A percentile compares a stretch with the other conserved stretches of the same genome.
Evolutionary conservation across 2,113 vertebrate species (phyloP).

Genomic region (Actenoides lindsayi): DNA sequence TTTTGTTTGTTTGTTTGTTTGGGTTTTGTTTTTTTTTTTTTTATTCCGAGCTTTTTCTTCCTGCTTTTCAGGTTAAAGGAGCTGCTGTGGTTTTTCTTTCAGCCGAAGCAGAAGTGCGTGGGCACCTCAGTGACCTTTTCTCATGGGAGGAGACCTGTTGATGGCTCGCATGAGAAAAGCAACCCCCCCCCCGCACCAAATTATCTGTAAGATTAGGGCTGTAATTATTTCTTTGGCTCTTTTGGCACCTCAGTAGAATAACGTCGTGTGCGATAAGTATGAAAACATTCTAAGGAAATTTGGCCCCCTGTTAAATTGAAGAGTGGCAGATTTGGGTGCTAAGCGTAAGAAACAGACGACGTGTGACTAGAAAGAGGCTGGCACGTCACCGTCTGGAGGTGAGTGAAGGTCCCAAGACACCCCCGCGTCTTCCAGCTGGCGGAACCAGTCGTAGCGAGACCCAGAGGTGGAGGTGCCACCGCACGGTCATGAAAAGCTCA

Average conservation of each 20-base stretch:
- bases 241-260: not conserved
- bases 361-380: not conserved
- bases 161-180: not conserved
- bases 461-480: not conserved
- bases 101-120: not conserved
- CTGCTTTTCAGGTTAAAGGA: not conserved
- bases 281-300: not conserved
- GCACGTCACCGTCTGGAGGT: accelerated
- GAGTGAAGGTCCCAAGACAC: not conserved
- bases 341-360: not conserved
- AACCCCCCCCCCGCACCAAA: accelerated
- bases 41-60: not conserved
- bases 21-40: no score
- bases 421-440: not conserved
- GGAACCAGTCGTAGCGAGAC: not conserved
- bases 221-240: not conserved
- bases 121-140: not conserved
- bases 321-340: not conserved
- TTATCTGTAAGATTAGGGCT: not conserved
- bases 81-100: not conserved
- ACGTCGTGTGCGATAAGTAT: not conserved
- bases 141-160: not conserved
- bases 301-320: not conserved
- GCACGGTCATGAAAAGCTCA: not conserved
- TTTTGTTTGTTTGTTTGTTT: not conserved